A percentile compares a stretch with the other conserved stretches of the same genome.
Evolutionary conservation across 2,888 invertebrate genomes (phyloP).

Genomic region (Drosophila birchii): DNA sequence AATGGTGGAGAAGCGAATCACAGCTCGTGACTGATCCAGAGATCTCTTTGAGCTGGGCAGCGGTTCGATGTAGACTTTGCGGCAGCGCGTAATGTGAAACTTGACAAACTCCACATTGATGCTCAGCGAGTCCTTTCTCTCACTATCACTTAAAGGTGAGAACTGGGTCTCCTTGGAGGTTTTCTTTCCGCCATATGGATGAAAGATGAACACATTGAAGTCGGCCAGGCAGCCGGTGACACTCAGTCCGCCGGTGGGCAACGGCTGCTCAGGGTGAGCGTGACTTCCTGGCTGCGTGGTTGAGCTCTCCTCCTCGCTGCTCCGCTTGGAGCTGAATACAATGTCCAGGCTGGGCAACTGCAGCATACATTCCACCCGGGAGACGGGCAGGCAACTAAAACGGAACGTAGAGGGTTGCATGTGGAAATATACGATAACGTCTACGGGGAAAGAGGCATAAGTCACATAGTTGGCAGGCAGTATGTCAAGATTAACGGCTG

Average conservation of each 20-base stretch:
- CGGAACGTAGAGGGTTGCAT: constrained; percentile 98
- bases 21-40: constrained; percentile 91
- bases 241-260: constrained; percentile 85
- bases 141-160: constrained; percentile 94
- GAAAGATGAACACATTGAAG: constrained; percentile 99
- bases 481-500: constrained; percentile 86
- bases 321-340: constrained; percentile 96
- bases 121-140: constrained; percentile 97
- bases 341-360: constrained; percentile 98
- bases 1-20: constrained; percentile 96
- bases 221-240: constrained; percentile 98
- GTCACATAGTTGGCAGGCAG: constrained; percentile 91
- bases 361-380: constrained; percentile 97
- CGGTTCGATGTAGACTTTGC: constrained; percentile 92
- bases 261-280: constrained; percentile 74
- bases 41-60: constrained; percentile 81
- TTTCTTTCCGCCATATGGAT: constrained; percentile 97
- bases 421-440: constrained; percentile 99
- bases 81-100: constrained; percentile 95
- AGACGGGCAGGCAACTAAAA: constrained; percentile 97
- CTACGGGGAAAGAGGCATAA: constrained; percentile 98
- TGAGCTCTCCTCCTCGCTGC: constrained; percentile 88
- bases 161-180: constrained; percentile 92
- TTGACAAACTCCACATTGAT: constrained; percentile 99
- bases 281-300: constrained; percentile 44